phyloP scores from a whole-genome alignment of 2,113 vertebrate species.

The Platichthys flesus region DNA sequence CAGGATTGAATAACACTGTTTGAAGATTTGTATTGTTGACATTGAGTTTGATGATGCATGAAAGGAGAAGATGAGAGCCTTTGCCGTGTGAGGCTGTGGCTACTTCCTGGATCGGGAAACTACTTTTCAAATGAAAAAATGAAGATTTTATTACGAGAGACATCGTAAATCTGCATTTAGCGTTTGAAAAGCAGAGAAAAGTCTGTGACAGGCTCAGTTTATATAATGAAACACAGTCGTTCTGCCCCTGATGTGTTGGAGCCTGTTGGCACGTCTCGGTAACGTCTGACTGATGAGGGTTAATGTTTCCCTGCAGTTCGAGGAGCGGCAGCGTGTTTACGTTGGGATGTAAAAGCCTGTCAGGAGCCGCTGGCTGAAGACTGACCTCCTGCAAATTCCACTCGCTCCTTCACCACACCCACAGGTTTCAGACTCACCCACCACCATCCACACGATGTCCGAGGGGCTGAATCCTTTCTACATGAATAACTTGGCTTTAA shows the following conservation, averaged over 20 bases:
- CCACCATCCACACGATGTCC: neutral
- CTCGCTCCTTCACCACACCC: neutral
- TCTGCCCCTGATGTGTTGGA: constrained; percentile 6
- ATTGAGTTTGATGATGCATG: too few species aligned
- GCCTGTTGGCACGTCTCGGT: neutral
- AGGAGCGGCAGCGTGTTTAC: constrained; percentile 50
- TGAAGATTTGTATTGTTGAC: too few species aligned
- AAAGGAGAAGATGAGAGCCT: too few species aligned
- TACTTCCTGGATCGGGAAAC: too few species aligned
- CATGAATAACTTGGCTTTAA: neutral
- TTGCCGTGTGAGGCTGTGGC: neutral
- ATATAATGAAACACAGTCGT: neutral
- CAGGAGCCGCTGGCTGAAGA: constrained; percentile 30
- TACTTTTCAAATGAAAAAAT: too few species aligned
- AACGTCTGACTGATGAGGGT: constrained; percentile 53
- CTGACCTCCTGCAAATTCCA: constrained; percentile 33
- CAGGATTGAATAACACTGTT: too few species aligned
- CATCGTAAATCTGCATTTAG: too few species aligned
- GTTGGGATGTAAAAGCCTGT: constrained; percentile 55
- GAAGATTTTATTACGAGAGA: too few species aligned
- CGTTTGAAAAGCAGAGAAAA: too few species aligned
- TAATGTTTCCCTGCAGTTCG: constrained; percentile 1
- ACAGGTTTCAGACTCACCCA: neutral
- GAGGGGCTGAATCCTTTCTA: neutral
- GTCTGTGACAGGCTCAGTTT: too few species aligned